Evolutionary conservation across 2,888 invertebrate species (phyloP).

Genomic region (Epistrophe grossulariae): DNA sequence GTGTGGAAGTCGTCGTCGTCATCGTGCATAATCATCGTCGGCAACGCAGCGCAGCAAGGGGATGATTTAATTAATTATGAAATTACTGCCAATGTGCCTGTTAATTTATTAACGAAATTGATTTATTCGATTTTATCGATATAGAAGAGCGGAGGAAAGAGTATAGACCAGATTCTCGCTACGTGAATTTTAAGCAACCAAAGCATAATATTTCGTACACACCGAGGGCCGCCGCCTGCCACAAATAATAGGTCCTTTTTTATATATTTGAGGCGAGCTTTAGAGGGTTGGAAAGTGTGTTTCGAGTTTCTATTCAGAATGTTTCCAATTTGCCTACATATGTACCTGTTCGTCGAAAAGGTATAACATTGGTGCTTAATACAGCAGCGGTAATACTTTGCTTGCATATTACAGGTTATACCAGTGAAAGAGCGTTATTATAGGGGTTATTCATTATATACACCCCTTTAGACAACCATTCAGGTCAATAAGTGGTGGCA

Average conservation of each 20-base stretch:
- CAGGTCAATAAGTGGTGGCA: constrained; percentile 43
- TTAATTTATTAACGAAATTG: constrained; percentile 82
- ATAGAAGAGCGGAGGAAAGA: not conserved
- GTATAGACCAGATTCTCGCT: not conserved
- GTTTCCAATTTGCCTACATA: constrained; percentile 36
- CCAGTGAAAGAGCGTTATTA: not conserved
- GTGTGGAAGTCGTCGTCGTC: not conserved
- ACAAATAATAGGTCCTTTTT: constrained; percentile 9
- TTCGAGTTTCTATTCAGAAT: constrained; percentile 52
- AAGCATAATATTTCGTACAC: not conserved
- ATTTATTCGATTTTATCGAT: constrained; percentile 79
- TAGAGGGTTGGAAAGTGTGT: not conserved
- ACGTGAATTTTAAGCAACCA: constrained; percentile 25
- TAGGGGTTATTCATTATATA: constrained; percentile 15
- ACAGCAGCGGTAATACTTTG: constrained; percentile 33
- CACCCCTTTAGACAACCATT: constrained; percentile 22
- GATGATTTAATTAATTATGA: constrained; percentile 81
- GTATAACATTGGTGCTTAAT: constrained; percentile 66
- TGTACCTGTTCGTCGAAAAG: constrained; percentile 31
- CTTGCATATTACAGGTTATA: constrained; percentile 21
- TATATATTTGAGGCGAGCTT: not conserved
- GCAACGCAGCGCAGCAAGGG: constrained; percentile 15
- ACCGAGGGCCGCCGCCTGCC: not conserved
- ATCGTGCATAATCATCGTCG: not conserved
- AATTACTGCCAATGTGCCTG: constrained; percentile 78